Base-by-base conservation (phyloP, 2,113 vertebrate species). In the Antigone vipio region DNA sequence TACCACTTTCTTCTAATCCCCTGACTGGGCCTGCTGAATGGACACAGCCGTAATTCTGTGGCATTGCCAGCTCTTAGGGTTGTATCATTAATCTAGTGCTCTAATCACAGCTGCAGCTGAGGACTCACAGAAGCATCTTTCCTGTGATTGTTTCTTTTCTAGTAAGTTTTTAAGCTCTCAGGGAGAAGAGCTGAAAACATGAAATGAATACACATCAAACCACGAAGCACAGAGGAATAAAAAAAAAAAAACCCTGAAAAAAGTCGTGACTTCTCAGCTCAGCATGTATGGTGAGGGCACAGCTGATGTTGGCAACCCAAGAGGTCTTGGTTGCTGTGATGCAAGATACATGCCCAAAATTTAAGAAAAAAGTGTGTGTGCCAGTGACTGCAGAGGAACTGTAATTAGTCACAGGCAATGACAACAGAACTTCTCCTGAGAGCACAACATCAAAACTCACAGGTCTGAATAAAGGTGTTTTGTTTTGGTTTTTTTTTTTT, bases 171-270 rank as follows among this genome's bases (percentile, higher is more conserved):
- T 71, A 55, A 82, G 30, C 42, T 92, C 18, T 73, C 1, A 0
- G 23, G 27, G 58, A 85, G 45, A 76, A 59, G 11, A 86, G n/a
- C 22, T 71, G 55, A 88, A 97, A 92, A 80, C 59, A 66, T 87
- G 55, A 92, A 88, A 85, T 62, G 60, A 90, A 66, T 87, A 44
- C 23, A 74, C 32, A 79, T 92, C 78, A 96, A 88, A 92, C 75
- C 32, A 58, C 14, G n/a, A 80, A 77, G 49, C 12, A 50, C 27
- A 89, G 47, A 72, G 14, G 3, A 22, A 21, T 47, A 67, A 59
- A 16, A 47, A 71, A 69, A 90, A 47, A 23, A 24, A 9, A 34
- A 56, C 12, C 4, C 16, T 24, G 9, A 34, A 83, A 60, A 42
- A 32, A 72, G 42, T 58, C 62, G 69, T 55, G 62, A 58, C 50